These are phyloP conservation scores for Brachionus asplanchnoidis DNA, from an alignment of 1,140 invertebrate species.

Conservation along the genomic window DNA sequence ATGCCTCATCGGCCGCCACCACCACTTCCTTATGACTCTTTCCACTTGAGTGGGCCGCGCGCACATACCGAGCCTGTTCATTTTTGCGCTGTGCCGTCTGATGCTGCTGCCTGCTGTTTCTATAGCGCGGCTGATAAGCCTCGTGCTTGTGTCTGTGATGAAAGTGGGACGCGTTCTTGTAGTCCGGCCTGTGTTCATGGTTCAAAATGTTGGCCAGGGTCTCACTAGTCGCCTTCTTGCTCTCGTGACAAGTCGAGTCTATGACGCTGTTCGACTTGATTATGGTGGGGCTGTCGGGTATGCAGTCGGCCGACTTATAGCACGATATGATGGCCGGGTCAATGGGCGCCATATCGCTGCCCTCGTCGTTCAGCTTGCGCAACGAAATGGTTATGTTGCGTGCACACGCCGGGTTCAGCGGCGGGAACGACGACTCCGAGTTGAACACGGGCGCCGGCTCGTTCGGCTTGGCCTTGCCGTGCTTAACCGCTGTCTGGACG, in stretches of 20 bases:
- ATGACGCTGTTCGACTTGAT: slow-evolving; percentile 6
- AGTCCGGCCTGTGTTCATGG: neutral
- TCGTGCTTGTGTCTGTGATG: neutral
- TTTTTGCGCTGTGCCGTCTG: neutral
- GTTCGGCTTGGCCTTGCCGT: neutral
- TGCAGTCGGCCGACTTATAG: slow-evolving; percentile 5
- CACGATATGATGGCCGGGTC: slow-evolving; percentile 25
- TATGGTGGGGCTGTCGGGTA: slow-evolving; percentile 3
- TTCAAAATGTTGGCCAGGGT: slow-evolving; percentile 9
- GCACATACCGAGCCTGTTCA: neutral
- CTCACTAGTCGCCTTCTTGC: neutral
- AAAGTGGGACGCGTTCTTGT: neutral
- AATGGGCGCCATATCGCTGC: neutral
- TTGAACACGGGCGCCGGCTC: neutral
- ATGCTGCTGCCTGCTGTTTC: neutral
- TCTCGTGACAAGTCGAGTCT: neutral
- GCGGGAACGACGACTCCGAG: slow-evolving; percentile 1
- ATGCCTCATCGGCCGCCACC: neutral
- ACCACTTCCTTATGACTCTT: no score
- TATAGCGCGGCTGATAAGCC: neutral
- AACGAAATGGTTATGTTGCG: neutral
- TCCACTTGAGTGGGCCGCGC: neutral
- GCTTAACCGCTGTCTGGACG: no score
- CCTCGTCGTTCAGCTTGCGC: neutral
- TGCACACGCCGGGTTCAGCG: neutral